A percentile compares a stretch with the other conserved stretches of the same genome.
Evolutionary conservation across 2,113 vertebrate genomes (phyloP).

Genomic region (Sigmodon hispidus): DNA sequence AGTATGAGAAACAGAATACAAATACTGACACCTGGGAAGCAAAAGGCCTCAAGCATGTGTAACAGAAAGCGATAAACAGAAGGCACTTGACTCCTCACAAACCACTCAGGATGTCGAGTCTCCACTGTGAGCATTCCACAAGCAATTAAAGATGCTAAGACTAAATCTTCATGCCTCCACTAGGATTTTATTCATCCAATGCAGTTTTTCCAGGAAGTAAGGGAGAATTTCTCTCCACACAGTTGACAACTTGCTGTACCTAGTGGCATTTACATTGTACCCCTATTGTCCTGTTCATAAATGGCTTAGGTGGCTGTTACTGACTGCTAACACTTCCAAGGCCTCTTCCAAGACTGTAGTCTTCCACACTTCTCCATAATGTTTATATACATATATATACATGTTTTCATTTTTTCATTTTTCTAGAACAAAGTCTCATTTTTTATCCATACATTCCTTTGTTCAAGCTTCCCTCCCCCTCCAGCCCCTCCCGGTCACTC

Average conservation of each 20-base stretch:
- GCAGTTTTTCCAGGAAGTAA: neutral
- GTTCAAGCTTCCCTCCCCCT: no score
- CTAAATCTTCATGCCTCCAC: neutral
- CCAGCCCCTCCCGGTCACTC: neutral
- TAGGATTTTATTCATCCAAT: neutral
- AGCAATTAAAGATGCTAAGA: neutral
- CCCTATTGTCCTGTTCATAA: neutral
- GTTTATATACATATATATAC: no score
- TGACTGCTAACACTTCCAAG: no score
- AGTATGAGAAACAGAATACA: neutral
- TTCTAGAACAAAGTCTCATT: no score
- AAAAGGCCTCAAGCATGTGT: neutral
- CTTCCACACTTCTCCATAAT: no score
- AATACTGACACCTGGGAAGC: neutral
- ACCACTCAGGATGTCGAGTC: neutral
- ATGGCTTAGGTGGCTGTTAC: neutral
- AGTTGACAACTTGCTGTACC: neutral
- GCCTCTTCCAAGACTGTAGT: no score
- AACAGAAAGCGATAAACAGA: neutral
- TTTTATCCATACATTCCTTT: no score
- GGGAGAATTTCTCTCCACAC: neutral
- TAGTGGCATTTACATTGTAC: neutral
- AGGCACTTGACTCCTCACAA: neutral
- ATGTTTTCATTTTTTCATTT: no score
- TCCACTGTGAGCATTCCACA: neutral